Evolutionary conservation across 2,888 invertebrate genomes (phyloP).

Genomic region (Zaprionus lineosus): DNA sequence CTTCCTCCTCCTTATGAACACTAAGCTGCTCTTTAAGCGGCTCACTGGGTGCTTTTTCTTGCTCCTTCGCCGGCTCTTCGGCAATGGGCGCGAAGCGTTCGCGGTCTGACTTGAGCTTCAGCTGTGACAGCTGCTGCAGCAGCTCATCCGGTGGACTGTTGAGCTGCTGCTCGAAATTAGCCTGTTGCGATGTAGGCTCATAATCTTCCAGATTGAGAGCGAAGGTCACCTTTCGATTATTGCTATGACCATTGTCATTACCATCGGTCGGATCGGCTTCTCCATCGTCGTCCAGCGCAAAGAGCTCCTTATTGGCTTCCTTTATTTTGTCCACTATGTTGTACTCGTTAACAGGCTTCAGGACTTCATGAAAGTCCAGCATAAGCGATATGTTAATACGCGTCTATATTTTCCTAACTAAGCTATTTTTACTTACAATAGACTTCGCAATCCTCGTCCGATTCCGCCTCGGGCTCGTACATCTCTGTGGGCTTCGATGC

Average conservation of each 20-base stretch:
- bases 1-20: neutral
- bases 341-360: conserved; percentile 84
- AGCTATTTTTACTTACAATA: conserved; percentile 79
- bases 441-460: conserved; percentile 82
- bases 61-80: conserved; percentile 46
- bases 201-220: conserved; percentile 83
- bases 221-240: conserved; percentile 83
- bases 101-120: conserved; percentile 43
- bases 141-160: conserved; percentile 51
- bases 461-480: conserved; percentile 80
- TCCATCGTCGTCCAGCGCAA: conserved; percentile 66
- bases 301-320: conserved; percentile 84
- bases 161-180: conserved; percentile 3
- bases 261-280: conserved; percentile 27
- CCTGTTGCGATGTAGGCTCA: conserved; percentile 78
- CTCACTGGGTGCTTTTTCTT: conserved; percentile 18
- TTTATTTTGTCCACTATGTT: conserved; percentile 84
- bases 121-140: conserved; percentile 50
- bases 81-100: conserved; percentile 40
- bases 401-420: too few relatives aligned
- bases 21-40: neutral
- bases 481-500: conserved; percentile 56
- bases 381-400: conserved; percentile 49
- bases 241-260: conserved; percentile 1
- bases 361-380: conserved; percentile 71